Base-by-base conservation (phyloP, 2,888 invertebrate genomes). In the Polymixis lichenea region DNA sequence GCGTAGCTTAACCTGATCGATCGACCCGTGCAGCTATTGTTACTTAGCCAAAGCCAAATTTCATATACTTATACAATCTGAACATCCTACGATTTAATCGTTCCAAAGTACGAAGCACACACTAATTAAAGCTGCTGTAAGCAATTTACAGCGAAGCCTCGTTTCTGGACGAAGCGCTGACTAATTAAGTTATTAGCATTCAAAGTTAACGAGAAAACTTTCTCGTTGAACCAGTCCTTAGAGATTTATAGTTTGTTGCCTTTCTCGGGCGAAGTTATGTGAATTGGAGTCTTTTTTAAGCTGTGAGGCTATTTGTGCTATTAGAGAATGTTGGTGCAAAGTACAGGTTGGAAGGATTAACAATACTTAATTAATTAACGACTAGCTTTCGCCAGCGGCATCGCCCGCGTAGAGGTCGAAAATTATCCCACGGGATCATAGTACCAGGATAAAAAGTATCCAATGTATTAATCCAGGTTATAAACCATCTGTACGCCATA, bases 121-220 rank as follows among this genome's bases (percentile, higher is more conserved):
- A 43, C n/a, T 43, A n/a, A 77, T 66, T 82, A 62, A 78, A 69
- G 60, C 58, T 43, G 32, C 43, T 64, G 62, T 56, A 43, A 77
- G 83, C 66, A 67, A 58, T 76, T 62, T 28, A 38, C 28, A 60
- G 49, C 38, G 28, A 67, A 67, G 46, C 56, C 38, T 25, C 28
- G 13, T n/a, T 28, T n/a, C 60, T 53, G 62, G 72, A 73, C 86
- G 22, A 56, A 67, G 55, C 61, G 49, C 62, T 70, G 28, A 73
- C 69, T 72, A 67, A 82, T 83, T 82, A 71, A 86, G 78, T 82
- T 56, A 70, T 77, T 82, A 77, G 61, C 46, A 64, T 71, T 38
- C 19, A 68, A 64, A 71, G 62, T 85, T 85, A 83, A 85, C 77
- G 77, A 85, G 77, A 70, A 81, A 82, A 83, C 51, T 82, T 82